Conservation (phyloP, 2,888 invertebrate species). For the Labia minor region DNA sequence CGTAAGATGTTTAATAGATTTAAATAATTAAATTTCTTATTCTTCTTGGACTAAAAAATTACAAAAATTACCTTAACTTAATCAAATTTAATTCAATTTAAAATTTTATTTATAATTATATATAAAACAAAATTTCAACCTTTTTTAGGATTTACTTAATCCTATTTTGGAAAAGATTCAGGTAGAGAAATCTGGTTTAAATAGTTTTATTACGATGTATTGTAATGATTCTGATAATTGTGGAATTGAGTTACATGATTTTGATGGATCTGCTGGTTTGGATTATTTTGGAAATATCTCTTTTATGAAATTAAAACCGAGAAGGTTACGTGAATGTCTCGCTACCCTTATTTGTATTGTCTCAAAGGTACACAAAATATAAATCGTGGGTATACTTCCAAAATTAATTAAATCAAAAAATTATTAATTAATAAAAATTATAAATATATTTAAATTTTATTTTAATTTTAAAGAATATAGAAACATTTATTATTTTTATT, state of each 20-base stretch:
- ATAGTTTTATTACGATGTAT: not conserved
- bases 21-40: too few relatives aligned
- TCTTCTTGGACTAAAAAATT: too few relatives aligned
- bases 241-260: not conserved
- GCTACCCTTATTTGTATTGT: conserved; percentile 13
- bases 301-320: not conserved
- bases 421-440: too few relatives aligned
- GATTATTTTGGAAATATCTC: not conserved
- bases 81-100: too few relatives aligned
- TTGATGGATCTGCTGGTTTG: not conserved
- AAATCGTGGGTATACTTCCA: too few relatives aligned
- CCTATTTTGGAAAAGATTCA: not conserved
- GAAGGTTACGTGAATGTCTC: not conserved
- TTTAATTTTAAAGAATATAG: too few relatives aligned
- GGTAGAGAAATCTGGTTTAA: not conserved
- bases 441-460: too few relatives aligned
- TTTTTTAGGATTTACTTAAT: not conserved
- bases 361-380: not conserved
- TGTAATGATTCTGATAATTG: not conserved
- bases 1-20: not conserved
- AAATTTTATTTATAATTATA: too few relatives aligned
- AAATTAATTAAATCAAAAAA: too few relatives aligned
- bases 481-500: not conserved
- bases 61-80: too few relatives aligned
- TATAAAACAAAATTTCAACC: not conserved